phyloP scores from a whole-genome alignment of 2,797 vertebrate genomes.

The Cyprinodon diabolis region DNA sequence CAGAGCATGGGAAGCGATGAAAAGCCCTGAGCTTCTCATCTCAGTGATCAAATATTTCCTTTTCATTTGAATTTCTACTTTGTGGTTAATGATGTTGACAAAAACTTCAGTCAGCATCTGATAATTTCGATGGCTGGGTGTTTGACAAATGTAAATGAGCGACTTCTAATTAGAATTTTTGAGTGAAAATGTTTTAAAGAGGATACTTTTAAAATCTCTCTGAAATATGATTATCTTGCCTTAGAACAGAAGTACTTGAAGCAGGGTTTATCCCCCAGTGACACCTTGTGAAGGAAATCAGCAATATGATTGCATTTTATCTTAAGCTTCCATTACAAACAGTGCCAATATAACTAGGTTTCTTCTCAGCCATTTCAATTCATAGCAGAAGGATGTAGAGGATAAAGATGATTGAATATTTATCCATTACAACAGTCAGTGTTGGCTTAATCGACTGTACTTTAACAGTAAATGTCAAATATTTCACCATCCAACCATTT shows the following conservation, averaged over 20 bases:
- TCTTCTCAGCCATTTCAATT: not conserved
- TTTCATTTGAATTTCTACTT: conserved; percentile 71
- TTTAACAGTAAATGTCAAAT: not conserved
- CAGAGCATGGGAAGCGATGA: conserved; percentile 67
- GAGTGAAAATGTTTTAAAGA: conserved; percentile 30
- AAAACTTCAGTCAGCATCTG: conserved; percentile 59
- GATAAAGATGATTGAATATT: not conserved
- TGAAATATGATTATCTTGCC: conserved; percentile 24
- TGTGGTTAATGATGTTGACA: conserved; percentile 71
- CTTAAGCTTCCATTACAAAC: not conserved
- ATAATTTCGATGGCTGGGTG: conserved; percentile 46
- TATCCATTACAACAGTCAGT: not conserved
- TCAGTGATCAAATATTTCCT: conserved; percentile 66
- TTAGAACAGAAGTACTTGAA: not conserved
- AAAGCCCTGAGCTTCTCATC: conserved; percentile 59
- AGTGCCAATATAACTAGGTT: not conserved
- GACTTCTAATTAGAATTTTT: conserved; percentile 54
- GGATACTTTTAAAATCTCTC: conserved; percentile 13
- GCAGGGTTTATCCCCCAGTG: conserved; percentile 42
- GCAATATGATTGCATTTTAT: not conserved
- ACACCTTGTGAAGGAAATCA: conserved; percentile 51
- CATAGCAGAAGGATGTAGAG: not conserved
- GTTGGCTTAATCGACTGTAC: not conserved
- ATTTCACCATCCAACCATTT: not conserved
- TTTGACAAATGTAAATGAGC: conserved; percentile 57